Evolutionary conservation across 1,140 invertebrate species (phyloP), one percentile per base, ranked within the genome.

Genomic region (Drosophila pachea): DNA sequence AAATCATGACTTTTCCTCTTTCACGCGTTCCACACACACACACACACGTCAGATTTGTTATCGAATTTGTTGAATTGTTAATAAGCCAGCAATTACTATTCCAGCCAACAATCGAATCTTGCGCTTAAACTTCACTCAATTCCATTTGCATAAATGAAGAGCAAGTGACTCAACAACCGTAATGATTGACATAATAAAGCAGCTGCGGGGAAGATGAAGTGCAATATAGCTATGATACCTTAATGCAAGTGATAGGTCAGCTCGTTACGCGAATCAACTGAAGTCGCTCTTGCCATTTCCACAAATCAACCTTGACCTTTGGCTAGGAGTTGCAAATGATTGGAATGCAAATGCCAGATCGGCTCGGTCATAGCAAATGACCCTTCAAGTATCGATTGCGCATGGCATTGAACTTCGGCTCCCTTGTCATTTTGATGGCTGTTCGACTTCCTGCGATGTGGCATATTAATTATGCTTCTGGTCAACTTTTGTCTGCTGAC

Each of bases 391-490:
- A 45, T 59, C 36, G 62, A 65, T 65, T 65, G 36, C 31, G 4
- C 12, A 67, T 73, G 72, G 52, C 74, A 69, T 73, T 83, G 78
- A 82, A 78, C 78, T 43, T 31, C 54, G 54, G 43, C 59, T 22
- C 43, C 73, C 64, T 54, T 78, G 62, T 49, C 52, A 56, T 48
- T 63, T 50, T 60, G 52, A 29, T 52, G 69, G 32, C 47, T 22
- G 45, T 38, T 38, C 16, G 53, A n/a, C 53, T 66, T 56, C 40
- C 52, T 65, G 55, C 48, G 16, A 61, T 68, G 71, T 54, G 50
- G 49, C 35, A 62, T 69, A 84, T 84, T 79, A 83, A 84, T 79
- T 78, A 76, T 67, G 54, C 45, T 76, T 32, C 42, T 52, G 75
- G 56, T 59, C 67, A 67, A 42, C 68, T 70, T 49, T 58, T 71